Evolutionary conservation across 2,113 vertebrate species (phyloP), one percentile per base, ranked within the genome.

Genomic region (Sturnira hondurensis): DNA sequence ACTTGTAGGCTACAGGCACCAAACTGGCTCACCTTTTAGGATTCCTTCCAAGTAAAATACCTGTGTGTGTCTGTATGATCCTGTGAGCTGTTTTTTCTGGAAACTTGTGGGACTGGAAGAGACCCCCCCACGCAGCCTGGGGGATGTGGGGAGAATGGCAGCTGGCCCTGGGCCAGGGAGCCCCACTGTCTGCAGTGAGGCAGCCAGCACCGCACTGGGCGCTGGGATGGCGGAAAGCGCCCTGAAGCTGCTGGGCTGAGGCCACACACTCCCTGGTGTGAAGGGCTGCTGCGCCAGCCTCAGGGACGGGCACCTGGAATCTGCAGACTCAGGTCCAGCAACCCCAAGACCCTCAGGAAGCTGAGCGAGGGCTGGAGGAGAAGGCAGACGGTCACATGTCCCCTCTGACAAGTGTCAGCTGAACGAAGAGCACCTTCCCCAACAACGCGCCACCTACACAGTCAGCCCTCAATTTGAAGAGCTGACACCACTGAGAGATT

Each of bases 341-440:
- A 20, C 5, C 8, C 36, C 1, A 2, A 61, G 50, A n/a, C 24
- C 12, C 33, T 7, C 58, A 14, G 52, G 28, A 41, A 15, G 56
- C 31, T 0, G 26, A 36, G 26, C 4, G 3, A 31, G 17, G 28
- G 7, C 6, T 19, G 38, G 33, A 4, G 10, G 52, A n/a, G 20
- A 47, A 26, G 86, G 43, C 36, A 24, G 6, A 28, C 0, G 22
- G 93, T 6, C 73, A 5, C 93, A 80, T 89, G 65, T 36, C 56
- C 56, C 70, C 96, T 96, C 92, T 73, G 88, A 36, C 47, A 33
- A 43, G 89, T 86, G 96, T 87, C 54, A 41, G 45, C n/a, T 95
- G 93, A 58, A 91, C 5, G 80, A 12, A 1, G 52, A 38, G 52
- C 54, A 16, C 31, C 31, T 95, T 90, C 87, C 90, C 86, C 24